phyloP scores from a whole-genome alignment of 1,140 invertebrate genomes.

The Lasioglossum baleicum region DNA sequence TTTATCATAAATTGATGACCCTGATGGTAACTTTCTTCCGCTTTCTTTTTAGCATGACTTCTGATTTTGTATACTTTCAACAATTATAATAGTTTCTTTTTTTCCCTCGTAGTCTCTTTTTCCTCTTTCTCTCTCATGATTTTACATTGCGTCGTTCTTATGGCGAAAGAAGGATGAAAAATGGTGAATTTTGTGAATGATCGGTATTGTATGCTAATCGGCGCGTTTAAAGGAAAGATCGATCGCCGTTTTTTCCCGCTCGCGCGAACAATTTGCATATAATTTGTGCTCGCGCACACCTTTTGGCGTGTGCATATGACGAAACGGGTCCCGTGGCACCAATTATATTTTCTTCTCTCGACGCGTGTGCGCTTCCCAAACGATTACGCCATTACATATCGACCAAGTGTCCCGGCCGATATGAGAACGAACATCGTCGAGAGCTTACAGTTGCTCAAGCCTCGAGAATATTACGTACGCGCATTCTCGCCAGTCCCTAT shows the following conservation, averaged over 20 bases:
- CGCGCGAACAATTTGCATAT: background rate
- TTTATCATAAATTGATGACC: too few relatives aligned
- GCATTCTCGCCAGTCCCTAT: constrained; percentile 30
- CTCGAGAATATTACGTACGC: constrained; percentile 68
- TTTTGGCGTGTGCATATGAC: background rate
- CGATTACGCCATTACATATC: constrained; percentile 34
- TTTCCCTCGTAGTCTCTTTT: too few relatives aligned
- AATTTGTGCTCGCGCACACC: background rate
- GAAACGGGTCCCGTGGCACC: background rate
- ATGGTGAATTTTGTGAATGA: too few relatives aligned
- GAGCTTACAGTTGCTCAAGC: constrained; percentile 65
- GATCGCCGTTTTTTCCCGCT: background rate
- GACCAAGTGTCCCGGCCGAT: constrained; percentile 41
- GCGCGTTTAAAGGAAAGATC: background rate
- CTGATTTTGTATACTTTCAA: too few relatives aligned
- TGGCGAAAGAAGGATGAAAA: too few relatives aligned
- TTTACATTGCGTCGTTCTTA: too few relatives aligned
- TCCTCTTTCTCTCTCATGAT: too few relatives aligned
- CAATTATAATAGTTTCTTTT: too few relatives aligned
- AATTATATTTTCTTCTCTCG: background rate
- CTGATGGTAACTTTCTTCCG: too few relatives aligned
- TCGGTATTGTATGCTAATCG: background rate
- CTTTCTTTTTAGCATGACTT: too few relatives aligned
- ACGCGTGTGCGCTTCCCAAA: constrained; percentile 3
- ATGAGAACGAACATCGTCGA: constrained; percentile 31